Conservation (phyloP, 1,140 invertebrate species). For the Ceratosolen solmsi region DNA sequence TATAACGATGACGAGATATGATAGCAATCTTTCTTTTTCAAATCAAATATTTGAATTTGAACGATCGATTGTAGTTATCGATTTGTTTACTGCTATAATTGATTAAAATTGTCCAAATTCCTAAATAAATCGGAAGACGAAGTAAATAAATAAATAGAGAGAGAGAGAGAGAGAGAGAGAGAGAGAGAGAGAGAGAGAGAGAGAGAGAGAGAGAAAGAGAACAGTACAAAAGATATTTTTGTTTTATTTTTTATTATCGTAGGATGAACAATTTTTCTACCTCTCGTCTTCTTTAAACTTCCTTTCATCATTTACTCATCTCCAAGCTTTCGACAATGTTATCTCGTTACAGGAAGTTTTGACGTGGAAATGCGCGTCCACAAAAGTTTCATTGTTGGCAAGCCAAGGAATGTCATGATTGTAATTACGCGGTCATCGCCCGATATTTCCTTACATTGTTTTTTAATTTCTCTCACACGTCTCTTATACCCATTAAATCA, state of each 20-base stretch:
- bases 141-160: not conserved
- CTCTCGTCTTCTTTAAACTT: slow-evolving; percentile 16
- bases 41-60: too few relatives aligned
- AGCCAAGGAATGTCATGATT: slow-evolving; percentile 49
- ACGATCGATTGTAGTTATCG: too few relatives aligned
- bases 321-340: slow-evolving; percentile 46
- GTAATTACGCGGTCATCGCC: slow-evolving; percentile 41
- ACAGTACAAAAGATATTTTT: slow-evolving; percentile 18
- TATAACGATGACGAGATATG: too few relatives aligned
- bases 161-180: not conserved
- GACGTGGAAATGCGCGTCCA: slow-evolving; percentile 31
- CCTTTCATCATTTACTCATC: slow-evolving; percentile 24
- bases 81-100: too few relatives aligned
- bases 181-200: not conserved
- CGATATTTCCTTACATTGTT: slow-evolving; percentile 30
- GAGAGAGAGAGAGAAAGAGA: not conserved
- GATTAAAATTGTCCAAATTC: too few relatives aligned
- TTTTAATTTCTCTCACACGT: not conserved
- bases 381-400: slow-evolving; percentile 46
- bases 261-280: slow-evolving; percentile 40
- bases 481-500: not conserved
- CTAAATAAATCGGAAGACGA: not conserved
- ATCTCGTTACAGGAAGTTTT: slow-evolving; percentile 47
- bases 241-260: not conserved
- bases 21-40: too few relatives aligned